phyloP scores from a whole-genome alignment of 2,113 vertebrate species.

The Girardinichthys multiradiatus region DNA sequence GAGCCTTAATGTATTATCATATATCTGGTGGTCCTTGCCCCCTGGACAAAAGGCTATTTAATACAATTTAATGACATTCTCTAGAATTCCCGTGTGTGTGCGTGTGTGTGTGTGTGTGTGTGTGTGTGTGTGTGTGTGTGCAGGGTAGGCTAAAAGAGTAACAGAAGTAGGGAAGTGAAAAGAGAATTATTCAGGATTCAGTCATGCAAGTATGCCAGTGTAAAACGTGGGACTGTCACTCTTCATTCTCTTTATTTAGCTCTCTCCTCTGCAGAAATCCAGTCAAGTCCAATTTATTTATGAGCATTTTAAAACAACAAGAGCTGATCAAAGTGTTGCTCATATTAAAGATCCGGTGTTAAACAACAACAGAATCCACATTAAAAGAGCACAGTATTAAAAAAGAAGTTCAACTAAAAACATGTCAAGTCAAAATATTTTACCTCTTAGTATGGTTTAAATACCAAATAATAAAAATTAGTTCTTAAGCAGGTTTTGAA shows the following conservation, averaged over 20 bases:
- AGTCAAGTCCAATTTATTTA: background rate
- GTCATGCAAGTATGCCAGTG: conserved; percentile 87
- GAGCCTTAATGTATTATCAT: conserved; percentile 99
- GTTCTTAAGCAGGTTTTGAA: too few species aligned
- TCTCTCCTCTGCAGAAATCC: background rate
- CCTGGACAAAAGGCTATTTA: conserved; percentile 99
- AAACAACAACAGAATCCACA: background rate
- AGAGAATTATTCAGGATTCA: background rate
- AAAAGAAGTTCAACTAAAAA: background rate
- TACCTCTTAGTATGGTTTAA: background rate
- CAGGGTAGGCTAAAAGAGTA: conserved; percentile 59
- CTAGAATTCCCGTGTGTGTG: conserved; percentile 78
- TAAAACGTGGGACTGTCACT: conserved; percentile 73
- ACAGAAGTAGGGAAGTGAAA: conserved; percentile 74
- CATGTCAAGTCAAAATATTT: background rate
- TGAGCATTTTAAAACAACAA: too few species aligned
- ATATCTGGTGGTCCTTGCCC: conserved; percentile 98
- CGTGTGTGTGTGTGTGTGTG: background rate
- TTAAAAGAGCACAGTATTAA: background rate
- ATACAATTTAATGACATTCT: conserved; percentile 99
- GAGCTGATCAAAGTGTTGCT: too few species aligned
- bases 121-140: background rate
- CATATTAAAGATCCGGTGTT: background rate
- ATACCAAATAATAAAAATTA: too few species aligned
- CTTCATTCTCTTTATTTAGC: conserved; percentile 88